These are phyloP conservation scores for Sebastes variabilis DNA, from an alignment of 2,797 vertebrate genomes.

Conservation along the genomic window DNA sequence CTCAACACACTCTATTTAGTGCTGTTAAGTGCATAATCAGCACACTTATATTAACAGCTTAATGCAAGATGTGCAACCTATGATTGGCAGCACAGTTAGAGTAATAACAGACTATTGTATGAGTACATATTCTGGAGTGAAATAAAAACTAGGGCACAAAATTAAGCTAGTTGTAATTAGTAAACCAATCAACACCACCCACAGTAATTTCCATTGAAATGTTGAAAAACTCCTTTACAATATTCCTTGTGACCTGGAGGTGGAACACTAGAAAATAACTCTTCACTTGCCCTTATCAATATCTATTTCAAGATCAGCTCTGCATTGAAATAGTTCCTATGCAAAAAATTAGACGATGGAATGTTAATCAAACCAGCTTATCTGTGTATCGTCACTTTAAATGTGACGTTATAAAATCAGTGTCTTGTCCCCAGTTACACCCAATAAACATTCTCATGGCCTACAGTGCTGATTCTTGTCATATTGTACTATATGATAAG, in stretches of 20 bases:
- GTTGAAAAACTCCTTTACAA: neutral
- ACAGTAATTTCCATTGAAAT: neutral
- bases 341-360: neutral
- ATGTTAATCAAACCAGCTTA: neutral
- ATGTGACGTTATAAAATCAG: neutral
- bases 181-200: neutral
- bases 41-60: neutral
- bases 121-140: neutral
- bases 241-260: neutral
- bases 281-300: neutral
- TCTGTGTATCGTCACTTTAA: neutral
- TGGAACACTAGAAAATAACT: neutral
- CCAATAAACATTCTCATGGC: neutral
- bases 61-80: neutral
- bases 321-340: neutral
- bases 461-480: neutral
- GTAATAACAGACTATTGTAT: neutral
- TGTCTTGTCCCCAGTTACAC: neutral
- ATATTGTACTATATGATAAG: neutral
- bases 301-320: neutral
- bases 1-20: neutral
- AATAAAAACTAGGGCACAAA: neutral
- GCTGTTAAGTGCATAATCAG: neutral
- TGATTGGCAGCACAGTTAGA: neutral
- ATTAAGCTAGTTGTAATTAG: neutral